Evolutionary conservation across 2,113 vertebrate genomes (phyloP).

Genomic region (Peucedramus taeniatus): DNA sequence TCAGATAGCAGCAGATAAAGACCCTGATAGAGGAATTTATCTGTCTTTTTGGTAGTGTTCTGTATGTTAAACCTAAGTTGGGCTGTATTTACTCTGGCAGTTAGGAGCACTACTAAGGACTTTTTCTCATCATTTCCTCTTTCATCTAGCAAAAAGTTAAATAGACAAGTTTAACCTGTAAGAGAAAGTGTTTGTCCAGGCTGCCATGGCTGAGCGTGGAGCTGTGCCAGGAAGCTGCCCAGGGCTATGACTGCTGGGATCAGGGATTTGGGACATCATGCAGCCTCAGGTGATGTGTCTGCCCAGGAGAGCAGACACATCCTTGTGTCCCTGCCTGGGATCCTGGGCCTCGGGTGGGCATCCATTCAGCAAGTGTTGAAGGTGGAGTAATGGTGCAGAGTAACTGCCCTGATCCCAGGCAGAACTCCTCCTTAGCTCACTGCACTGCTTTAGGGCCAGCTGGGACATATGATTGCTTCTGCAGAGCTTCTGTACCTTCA

Average conservation of each 20-base stretch:
- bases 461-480: background rate
- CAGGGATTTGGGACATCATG: background rate
- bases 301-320: background rate
- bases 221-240: background rate
- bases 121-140: background rate
- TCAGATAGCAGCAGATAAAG: background rate
- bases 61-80: fast-evolving
- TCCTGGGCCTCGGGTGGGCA: too few species aligned
- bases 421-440: background rate
- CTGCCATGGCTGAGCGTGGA: fast-evolving
- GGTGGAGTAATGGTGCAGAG: background rate
- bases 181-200: background rate
- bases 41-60: background rate
- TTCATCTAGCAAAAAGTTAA: background rate
- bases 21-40: fast-evolving
- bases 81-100: background rate
- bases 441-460: background rate
- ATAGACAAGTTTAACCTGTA: background rate
- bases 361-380: background rate
- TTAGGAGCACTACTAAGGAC: fast-evolving
- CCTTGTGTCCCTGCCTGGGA: too few species aligned
- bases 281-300: background rate
- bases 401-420: background rate
- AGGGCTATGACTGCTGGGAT: background rate
- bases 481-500: background rate